Percentiles rank a stretch among this genome's conserved stretches.
Conservation (phyloP, 1,140 invertebrate genomes). For the Octopus sinensis region DNA sequence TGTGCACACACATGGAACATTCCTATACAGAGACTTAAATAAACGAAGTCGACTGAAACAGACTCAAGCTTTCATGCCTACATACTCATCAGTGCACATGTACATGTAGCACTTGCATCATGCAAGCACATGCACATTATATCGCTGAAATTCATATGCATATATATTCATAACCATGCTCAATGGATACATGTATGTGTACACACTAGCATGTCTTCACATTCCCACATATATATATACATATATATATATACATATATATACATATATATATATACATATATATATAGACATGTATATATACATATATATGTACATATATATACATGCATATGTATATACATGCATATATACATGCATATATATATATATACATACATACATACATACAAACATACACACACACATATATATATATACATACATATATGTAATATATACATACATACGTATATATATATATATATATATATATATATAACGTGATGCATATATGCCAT, state of each 20-base stretch:
- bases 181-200: too few relatives aligned
- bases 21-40: too few relatives aligned
- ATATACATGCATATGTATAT: conserved; percentile 15
- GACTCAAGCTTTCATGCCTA: too few relatives aligned
- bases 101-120: too few relatives aligned
- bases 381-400: neutral
- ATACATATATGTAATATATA: conserved; percentile 9
- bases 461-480: neutral
- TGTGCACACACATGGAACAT: too few relatives aligned
- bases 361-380: conserved; percentile 4
- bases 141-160: too few relatives aligned
- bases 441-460: neutral
- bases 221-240: neutral
- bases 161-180: too few relatives aligned
- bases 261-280: conserved; percentile 1
- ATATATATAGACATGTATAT: conserved; percentile 5
- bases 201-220: too few relatives aligned
- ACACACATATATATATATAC: neutral
- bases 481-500: too few relatives aligned
- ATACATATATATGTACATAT: conserved; percentile 14
- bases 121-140: too few relatives aligned
- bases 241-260: neutral
- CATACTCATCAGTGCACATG: too few relatives aligned
- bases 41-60: too few relatives aligned
- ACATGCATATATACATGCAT: neutral